phyloP scores from a whole-genome alignment of 2,113 vertebrate species.

The Tympanuchus pallidicinctus region DNA sequence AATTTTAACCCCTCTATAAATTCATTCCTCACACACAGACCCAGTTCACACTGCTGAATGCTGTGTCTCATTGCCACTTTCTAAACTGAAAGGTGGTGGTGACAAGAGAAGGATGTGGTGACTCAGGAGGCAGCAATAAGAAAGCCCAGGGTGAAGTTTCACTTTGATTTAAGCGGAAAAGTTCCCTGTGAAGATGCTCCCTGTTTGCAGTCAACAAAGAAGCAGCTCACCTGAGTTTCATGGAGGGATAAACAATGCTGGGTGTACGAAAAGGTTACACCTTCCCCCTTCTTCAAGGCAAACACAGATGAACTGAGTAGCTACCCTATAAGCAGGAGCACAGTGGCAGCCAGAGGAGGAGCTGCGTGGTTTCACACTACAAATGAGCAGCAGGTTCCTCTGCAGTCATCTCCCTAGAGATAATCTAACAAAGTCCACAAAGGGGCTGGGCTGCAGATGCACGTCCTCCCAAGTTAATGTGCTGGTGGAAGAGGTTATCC shows the following conservation, averaged over 20 bases:
- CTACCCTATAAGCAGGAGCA: not conserved
- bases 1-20: constrained; percentile 1
- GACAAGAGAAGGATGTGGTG: constrained; percentile 56
- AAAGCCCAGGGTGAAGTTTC: constrained; percentile 16
- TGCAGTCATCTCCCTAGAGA: not conserved
- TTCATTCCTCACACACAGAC: not conserved
- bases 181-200: constrained; percentile 6
- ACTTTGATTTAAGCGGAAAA: constrained; percentile 20
- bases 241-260: not conserved
- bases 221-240: not conserved
- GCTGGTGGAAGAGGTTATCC: not conserved
- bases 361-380: not conserved
- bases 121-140: constrained; percentile 4
- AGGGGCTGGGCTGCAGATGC: not conserved
- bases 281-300: not conserved
- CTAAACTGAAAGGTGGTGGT: not conserved
- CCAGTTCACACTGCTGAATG: not conserved
- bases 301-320: fast-evolving
- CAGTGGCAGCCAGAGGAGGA: not conserved
- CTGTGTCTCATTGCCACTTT: not conserved
- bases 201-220: not conserved
- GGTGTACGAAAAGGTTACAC: not conserved
- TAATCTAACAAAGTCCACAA: not conserved
- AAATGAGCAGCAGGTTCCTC: not conserved
- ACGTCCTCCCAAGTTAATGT: not conserved